These are phyloP conservation scores for Artibeus jamaicensis DNA, from an alignment of 2,797 vertebrate genomes.

Conservation along the genomic window DNA sequence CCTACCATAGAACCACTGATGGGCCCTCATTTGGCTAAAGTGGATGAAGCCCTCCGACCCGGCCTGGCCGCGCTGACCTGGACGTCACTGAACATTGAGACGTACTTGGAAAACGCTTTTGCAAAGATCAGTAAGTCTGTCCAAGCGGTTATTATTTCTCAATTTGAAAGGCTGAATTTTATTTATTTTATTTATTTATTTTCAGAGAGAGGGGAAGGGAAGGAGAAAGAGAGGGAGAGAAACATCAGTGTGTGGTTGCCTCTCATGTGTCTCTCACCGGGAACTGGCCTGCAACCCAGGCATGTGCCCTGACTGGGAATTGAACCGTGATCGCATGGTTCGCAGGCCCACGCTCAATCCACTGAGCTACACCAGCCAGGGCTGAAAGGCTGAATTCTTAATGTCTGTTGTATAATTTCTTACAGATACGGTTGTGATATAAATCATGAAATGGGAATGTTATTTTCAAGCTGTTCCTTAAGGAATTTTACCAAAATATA, in stretches of 20 bases:
- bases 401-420: neutral
- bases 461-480: neutral
- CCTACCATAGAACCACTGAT: slow-evolving; percentile 86
- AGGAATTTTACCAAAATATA: neutral
- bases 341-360: too few species aligned
- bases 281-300: too few species aligned
- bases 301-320: too few species aligned
- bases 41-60: slow-evolving; percentile 90
- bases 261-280: too few species aligned
- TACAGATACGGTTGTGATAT: neutral
- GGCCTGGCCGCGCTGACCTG: slow-evolving; percentile 91
- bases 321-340: too few species aligned
- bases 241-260: too few species aligned
- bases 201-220: too few species aligned
- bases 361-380: too few species aligned
- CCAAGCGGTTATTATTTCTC: neutral
- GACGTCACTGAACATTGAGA: slow-evolving; percentile 93
- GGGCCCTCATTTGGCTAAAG: slow-evolving; percentile 86
- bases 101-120: slow-evolving; percentile 86
- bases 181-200: too few species aligned
- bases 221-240: too few species aligned
- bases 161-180: neutral
- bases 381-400: neutral
- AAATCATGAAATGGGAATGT: neutral
- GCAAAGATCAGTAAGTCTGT: slow-evolving; percentile 87